A percentile compares a stretch with the other conserved stretches of the same genome.
phyloP scores from a whole-genome alignment of 2,888 invertebrate species.

The Morpho achilles region DNA sequence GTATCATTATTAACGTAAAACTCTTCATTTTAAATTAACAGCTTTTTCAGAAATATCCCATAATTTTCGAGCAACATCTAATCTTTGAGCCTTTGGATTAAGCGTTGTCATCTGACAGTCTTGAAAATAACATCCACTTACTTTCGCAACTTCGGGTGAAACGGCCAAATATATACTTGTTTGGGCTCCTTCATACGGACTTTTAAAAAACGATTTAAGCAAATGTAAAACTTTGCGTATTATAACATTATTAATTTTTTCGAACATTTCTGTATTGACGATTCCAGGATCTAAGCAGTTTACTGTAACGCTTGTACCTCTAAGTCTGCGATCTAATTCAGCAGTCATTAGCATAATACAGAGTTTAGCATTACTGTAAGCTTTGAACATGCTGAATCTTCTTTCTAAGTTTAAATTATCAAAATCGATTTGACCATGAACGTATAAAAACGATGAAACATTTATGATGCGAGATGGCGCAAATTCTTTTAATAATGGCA shows the following conservation, averaged over 20 bases:
- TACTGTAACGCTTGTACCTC: slow-evolving; percentile 84
- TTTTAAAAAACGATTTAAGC: slow-evolving; percentile 37
- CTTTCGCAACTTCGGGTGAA: slow-evolving; percentile 71
- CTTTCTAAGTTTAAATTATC: slow-evolving; percentile 31
- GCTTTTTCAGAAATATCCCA: slow-evolving; percentile 82
- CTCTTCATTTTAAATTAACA: slow-evolving; percentile 40
- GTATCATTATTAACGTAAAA: background rate
- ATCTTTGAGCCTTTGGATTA: slow-evolving; percentile 64
- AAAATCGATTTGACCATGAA: slow-evolving; percentile 33
- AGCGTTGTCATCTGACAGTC: slow-evolving; percentile 67
- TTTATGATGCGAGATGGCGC: slow-evolving; percentile 46
- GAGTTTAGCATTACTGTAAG: slow-evolving; percentile 65
- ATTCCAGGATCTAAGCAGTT: slow-evolving; percentile 91
- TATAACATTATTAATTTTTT: slow-evolving; percentile 47
- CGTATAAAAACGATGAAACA: slow-evolving; percentile 44
- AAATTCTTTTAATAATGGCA: slow-evolving; percentile 49
- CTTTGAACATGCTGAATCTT: slow-evolving; percentile 1
- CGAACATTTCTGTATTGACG: slow-evolving; percentile 82
- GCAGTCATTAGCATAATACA: slow-evolving; percentile 75
- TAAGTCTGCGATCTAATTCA: slow-evolving; percentile 83
- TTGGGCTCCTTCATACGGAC: slow-evolving; percentile 57
- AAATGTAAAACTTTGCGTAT: slow-evolving; percentile 55
- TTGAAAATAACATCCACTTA: slow-evolving; percentile 81
- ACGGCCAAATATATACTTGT: slow-evolving; percentile 78
- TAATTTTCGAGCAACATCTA: slow-evolving; percentile 74